A percentile compares a stretch with the other conserved stretches of the same genome.
phyloP scores from a whole-genome alignment of 1,140 invertebrate species.

The Colletes gigas region DNA sequence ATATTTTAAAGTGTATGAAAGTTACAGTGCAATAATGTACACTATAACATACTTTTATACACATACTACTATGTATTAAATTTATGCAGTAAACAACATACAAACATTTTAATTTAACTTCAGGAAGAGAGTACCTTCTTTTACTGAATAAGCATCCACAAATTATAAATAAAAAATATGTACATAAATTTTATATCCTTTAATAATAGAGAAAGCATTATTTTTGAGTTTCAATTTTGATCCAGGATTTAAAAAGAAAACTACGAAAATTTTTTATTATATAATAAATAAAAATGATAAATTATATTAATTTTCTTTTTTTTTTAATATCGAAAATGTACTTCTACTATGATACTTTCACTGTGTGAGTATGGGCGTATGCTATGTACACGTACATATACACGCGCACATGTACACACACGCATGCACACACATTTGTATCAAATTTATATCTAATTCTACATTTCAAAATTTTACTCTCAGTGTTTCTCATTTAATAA shows the following conservation, averaged over 20 bases:
- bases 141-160: too few relatives aligned
- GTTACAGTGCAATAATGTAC: conserved; percentile 8
- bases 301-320: conserved; percentile 1
- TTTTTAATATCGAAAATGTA: conserved; percentile 1
- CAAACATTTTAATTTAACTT: neutral
- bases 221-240: too few relatives aligned
- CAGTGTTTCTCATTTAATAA: neutral
- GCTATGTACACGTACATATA: neutral
- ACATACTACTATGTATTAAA: neutral
- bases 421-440: conserved; percentile 4
- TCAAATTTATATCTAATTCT: conserved; percentile 27
- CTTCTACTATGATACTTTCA: neutral
- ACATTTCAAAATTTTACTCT: conserved; percentile 5
- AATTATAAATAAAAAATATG: neutral
- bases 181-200: neutral
- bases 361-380: neutral
- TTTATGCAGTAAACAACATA: neutral
- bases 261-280: neutral
- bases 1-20: conserved; percentile 29
- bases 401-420: neutral
- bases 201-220: neutral
- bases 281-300: neutral
- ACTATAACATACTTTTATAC: conserved; percentile 4
- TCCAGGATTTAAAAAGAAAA: neutral
- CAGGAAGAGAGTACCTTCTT: neutral